Base-by-base conservation (phyloP, 2,797 vertebrate species). In the Ceryle rudis region DNA sequence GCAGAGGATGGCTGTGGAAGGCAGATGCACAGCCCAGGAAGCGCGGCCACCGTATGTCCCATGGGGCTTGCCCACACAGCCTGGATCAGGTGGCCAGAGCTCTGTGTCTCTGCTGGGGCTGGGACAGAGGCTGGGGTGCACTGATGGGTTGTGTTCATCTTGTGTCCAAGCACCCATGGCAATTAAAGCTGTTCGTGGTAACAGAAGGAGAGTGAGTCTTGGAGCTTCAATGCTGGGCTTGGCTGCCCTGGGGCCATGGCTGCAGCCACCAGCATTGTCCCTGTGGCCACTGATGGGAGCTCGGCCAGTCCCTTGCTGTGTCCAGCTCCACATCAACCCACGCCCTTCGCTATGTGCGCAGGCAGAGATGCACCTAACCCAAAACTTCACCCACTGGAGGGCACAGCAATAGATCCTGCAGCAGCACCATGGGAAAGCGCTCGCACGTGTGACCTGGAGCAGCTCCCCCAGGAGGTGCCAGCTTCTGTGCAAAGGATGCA, bases 1-100 rank as follows among this genome's bases (percentile, higher is more conserved):
- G 85, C 4, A 0, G 42, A 87, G 69, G 75, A 78, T 11, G 49
- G 91, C 57, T 31, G 77, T 0, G 5, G 82, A 74, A 44, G 77
- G 90, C 16, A 6, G 78, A 37, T 29, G 64, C 5, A 14, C 65
- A 52, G 72, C 39, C 66, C 0, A 0, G 41, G 41, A 31, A 75
- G 11, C 0, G 0, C 0, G 1, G 75, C 28, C 64, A 19, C 28
- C 4, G 0, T 0, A 1, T 26, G 33, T 49, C 1, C 51, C 51
- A 29, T 10, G 1, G 39, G 23, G 57, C 15, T 6, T 1, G 9
- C 62, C 42, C 0, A 2, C 3, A 1, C 35, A 29, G 46, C 37
- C 42, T 2, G 1, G 47, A 28, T n/a, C n/a, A 6, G 60, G 60
- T 1, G 3, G 61, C 19, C 5, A 3, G 15, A 5, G 19, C 29